Percentiles rank a stretch among this genome's conserved stretches.
phyloP scores from a whole-genome alignment of 2,113 vertebrate genomes.

The Dromaius novaehollandiae region DNA sequence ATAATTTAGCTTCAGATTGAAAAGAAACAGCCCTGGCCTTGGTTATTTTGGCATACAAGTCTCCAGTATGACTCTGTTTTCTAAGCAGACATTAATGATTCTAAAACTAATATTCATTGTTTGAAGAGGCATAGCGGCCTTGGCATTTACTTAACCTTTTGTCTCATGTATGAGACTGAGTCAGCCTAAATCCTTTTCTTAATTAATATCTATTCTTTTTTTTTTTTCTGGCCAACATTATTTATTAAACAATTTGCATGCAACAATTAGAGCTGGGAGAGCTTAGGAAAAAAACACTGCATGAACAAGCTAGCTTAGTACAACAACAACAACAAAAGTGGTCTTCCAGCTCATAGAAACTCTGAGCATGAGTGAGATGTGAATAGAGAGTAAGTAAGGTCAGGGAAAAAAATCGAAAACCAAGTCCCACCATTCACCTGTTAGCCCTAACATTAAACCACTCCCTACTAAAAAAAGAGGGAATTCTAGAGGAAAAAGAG shows the following conservation, averaged over 20 bases:
- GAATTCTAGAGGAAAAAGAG: neutral
- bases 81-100: conserved; percentile 98
- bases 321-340: neutral
- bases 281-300: conserved; percentile 32
- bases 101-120: conserved; percentile 99
- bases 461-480: neutral
- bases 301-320: conserved; percentile 15
- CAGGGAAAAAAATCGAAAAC: neutral
- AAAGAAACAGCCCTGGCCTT: conserved; percentile 85
- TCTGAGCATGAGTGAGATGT: neutral
- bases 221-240: conserved; percentile 73
- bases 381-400: neutral
- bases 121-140: conserved; percentile 95
- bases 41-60: conserved; percentile 87
- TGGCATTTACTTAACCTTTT: conserved; percentile 99
- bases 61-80: conserved; percentile 94
- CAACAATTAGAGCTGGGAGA: conserved; percentile 75
- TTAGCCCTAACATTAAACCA: conserved; percentile 10
- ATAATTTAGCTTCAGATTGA: conserved; percentile 92
- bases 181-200: conserved; percentile 97
- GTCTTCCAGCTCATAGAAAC: conserved; percentile 35
- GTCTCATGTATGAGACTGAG: conserved; percentile 95
- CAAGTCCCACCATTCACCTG: neutral
- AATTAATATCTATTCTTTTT: conserved; percentile 96
- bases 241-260: conserved; percentile 85